Conservation (phyloP, 2,797 vertebrate species). For the Odontamblyopus rebecca region DNA sequence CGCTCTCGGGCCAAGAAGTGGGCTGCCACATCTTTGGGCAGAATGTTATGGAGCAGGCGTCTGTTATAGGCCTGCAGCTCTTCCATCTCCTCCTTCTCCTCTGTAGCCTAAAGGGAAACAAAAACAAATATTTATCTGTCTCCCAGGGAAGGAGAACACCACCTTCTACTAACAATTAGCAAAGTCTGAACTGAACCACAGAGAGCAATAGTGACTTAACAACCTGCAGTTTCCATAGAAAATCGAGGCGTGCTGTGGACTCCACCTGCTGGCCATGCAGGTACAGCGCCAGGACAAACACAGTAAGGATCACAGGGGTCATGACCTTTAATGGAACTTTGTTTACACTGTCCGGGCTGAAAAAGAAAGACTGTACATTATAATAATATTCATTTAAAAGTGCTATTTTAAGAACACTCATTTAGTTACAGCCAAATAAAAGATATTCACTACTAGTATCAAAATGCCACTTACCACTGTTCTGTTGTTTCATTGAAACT, state of each 20-base stretch:
- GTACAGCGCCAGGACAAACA: slow-evolving; percentile 94
- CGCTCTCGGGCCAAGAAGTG: slow-evolving; percentile 91
- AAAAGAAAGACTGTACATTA: slow-evolving; percentile 7
- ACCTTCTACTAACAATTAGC: not conserved
- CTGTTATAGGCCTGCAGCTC: slow-evolving; percentile 97
- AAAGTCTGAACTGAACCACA: not conserved
- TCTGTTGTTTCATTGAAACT: slow-evolving; percentile 76
- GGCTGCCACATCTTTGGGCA: slow-evolving; percentile 94
- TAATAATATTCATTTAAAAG: not conserved
- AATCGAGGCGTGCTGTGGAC: slow-evolving; percentile 95
- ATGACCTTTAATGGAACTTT: slow-evolving; percentile 90
- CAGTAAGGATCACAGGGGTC: slow-evolving; percentile 90
- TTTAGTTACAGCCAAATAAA: not conserved
- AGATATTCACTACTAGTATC: not conserved
- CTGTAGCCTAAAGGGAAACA: slow-evolving; percentile 83
- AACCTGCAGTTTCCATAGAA: slow-evolving; percentile 97
- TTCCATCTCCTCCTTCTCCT: slow-evolving; percentile 99
- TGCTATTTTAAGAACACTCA: not conserved
- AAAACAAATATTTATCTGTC: not conserved
- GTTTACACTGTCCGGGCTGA: slow-evolving; percentile 72
- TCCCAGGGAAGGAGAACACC: not conserved
- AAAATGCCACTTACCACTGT: slow-evolving; percentile 68
- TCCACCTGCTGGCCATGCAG: slow-evolving; percentile 97
- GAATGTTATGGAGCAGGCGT: slow-evolving; percentile 94
- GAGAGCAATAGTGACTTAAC: not conserved